Evolutionary conservation across 2,113 vertebrate species (phyloP).

Genomic region (Heterotis niloticus): DNA sequence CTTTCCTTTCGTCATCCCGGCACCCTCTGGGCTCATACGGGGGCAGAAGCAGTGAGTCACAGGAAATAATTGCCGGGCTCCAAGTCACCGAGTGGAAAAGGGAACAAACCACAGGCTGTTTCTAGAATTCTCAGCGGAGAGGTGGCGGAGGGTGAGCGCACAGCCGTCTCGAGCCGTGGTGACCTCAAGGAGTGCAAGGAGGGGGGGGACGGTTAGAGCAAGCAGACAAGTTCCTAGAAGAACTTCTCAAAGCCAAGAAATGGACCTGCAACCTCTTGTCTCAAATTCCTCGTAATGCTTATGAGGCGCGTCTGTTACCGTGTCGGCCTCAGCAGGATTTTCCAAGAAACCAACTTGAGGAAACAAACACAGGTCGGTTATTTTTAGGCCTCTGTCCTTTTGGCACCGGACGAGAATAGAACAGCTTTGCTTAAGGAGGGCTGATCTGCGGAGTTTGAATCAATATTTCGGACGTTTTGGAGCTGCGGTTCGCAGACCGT

Average conservation of each 20-base stretch:
- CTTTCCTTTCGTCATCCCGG: not conserved
- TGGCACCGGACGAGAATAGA: not conserved
- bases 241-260: not conserved
- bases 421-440: not conserved
- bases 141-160: not conserved
- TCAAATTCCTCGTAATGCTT: not conserved
- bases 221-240: not conserved
- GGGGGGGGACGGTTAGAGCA: not conserved
- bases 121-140: constrained; percentile 7
- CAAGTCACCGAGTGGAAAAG: constrained; percentile 7
- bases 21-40: not conserved
- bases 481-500: too few species aligned
- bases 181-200: not conserved
- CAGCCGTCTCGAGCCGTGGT: not conserved
- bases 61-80: not conserved
- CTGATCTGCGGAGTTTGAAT: not conserved
- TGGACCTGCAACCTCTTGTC: constrained; percentile 3
- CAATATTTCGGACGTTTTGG: not conserved
- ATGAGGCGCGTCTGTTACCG: too few species aligned
- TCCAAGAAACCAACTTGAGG: not conserved
- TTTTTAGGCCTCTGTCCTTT: not conserved
- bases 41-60: constrained; percentile 14
- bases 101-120: constrained; percentile 12
- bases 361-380: not conserved
- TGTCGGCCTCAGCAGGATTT: not conserved